Evolutionary conservation across 2,797 vertebrate species (phyloP), one percentile per base, ranked within the genome.

Genomic region (Lerista edwardsae): DNA sequence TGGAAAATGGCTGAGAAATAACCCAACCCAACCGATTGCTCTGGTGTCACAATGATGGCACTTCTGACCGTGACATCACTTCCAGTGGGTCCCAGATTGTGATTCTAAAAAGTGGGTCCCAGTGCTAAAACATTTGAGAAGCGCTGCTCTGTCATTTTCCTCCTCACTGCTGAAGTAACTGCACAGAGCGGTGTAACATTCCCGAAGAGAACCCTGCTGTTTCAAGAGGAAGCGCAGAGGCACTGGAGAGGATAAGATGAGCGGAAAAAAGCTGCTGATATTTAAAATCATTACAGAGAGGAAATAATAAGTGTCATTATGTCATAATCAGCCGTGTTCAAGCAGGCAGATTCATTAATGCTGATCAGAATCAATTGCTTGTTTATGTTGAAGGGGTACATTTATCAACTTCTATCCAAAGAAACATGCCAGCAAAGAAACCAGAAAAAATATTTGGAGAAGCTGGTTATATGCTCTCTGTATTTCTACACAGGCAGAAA

Each of bases 121-220:
- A n/a, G n/a, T n/a, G n/a, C n/a, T n/a, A n/a, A n/a, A n/a, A n/a
- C n/a, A n/a, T n/a, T n/a, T n/a, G n/a, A n/a, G n/a, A n/a, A n/a
- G n/a, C n/a, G n/a, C n/a, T n/a, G n/a, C n/a, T n/a, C n/a, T n/a
- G n/a, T n/a, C 86, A 79, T 93, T 86, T 90, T 92, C 92, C 91
- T 91, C 91, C 88, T 91, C 87, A 77, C 77, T 92, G 80, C 91
- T 88, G 80, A 90, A 93, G 72, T 88, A 86, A 92, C 69, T 85
- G 84, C 92, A 90, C 92, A 83, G 23, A 93, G 91, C 96, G 84
- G 90, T 94, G 90, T 92, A 92, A 95, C 93, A 96, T 95, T 96
- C 93, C 90, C 94, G 83, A 73, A 91, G 91, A 88, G 91, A 91
- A 95, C 82, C 84, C 89, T 47, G 84, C 86, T 92, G 87, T 88